These are phyloP conservation scores for Aphidius gifuensis DNA, from an alignment of 1,140 invertebrate genomes.

Conservation along the genomic window DNA sequence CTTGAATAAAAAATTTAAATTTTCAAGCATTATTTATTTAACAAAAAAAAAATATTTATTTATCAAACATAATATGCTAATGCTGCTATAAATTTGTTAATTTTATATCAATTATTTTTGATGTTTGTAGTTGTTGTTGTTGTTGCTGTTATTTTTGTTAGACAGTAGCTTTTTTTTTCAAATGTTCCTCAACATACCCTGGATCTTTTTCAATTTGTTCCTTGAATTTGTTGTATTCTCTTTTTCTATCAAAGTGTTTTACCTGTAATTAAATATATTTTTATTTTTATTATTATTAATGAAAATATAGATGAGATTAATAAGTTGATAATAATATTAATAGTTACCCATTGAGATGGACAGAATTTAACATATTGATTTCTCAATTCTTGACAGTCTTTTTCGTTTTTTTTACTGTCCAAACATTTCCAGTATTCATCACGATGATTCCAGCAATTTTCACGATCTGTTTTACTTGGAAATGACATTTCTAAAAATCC, in stretches of 20 bases:
- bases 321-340: conserved; percentile 11
- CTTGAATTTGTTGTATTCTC: conserved; percentile 85
- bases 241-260: conserved; percentile 89
- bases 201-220: conserved; percentile 76
- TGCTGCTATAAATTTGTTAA: no score
- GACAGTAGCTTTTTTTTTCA: conserved; percentile 18
- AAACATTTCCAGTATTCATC: conserved; percentile 90
- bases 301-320: not conserved
- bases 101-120: no score
- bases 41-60: no score
- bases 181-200: conserved; percentile 69
- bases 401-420: conserved; percentile 62
- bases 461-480: conserved; percentile 75
- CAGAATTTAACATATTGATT: conserved; percentile 79
- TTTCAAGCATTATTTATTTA: no score
- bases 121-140: no score
- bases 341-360: conserved; percentile 76
- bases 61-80: no score
- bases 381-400: conserved; percentile 69
- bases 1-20: no score
- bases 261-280: conserved; percentile 57
- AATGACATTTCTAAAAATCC: conserved; percentile 68
- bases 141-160: no score
- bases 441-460: conserved; percentile 78
- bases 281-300: conserved; percentile 13